Percentiles rank a stretch among this genome's conserved stretches.
These are phyloP conservation scores for Andrena chrysosceles DNA, from an alignment of 2,888 invertebrate species.

Conservation along the genomic window DNA sequence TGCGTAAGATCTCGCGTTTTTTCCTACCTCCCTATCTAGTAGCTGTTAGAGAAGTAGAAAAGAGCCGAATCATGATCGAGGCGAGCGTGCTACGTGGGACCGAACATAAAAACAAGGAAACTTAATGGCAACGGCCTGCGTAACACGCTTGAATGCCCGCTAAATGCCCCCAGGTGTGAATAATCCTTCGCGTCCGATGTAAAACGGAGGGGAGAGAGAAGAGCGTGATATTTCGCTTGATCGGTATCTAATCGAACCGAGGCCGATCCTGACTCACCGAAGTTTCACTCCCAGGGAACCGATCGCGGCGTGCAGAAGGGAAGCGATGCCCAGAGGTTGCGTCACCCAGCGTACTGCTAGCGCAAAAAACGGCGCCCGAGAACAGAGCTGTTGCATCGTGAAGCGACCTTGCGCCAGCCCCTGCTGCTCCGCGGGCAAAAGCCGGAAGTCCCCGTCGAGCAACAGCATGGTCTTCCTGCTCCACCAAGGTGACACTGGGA, in stretches of 20 bases:
- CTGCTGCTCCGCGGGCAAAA: conserved; percentile 51
- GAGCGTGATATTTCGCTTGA: conserved; percentile 14
- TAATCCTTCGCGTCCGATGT: conserved; percentile 20
- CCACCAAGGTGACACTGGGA: conserved; percentile 67
- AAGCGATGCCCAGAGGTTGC: conserved; percentile 10
- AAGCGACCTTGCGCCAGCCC: conserved; percentile 55
- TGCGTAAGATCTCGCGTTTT: conserved; percentile 33
- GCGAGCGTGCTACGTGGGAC: neutral
- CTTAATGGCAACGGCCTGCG: neutral
- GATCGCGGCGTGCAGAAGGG: conserved; percentile 33
- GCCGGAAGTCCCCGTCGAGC: conserved; percentile 40
- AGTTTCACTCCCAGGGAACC: conserved; percentile 54
- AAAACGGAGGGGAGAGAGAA: neutral
- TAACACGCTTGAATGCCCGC: neutral
- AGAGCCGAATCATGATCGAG: neutral
- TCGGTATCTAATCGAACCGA: conserved; percentile 31
- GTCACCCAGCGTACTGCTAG: conserved; percentile 22
- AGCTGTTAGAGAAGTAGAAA: too few relatives aligned
- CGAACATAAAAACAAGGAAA: neutral
- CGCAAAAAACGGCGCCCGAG: conserved; percentile 13
- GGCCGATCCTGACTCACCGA: conserved; percentile 39
- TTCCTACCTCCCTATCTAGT: neutral
- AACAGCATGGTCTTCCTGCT: conserved; percentile 68
- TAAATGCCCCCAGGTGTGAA: neutral
- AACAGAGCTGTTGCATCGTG: conserved; percentile 9